Percentiles rank a stretch among this genome's conserved stretches.
phyloP scores from a whole-genome alignment of 1,140 invertebrate species.

The Condylostylus longicornis region DNA sequence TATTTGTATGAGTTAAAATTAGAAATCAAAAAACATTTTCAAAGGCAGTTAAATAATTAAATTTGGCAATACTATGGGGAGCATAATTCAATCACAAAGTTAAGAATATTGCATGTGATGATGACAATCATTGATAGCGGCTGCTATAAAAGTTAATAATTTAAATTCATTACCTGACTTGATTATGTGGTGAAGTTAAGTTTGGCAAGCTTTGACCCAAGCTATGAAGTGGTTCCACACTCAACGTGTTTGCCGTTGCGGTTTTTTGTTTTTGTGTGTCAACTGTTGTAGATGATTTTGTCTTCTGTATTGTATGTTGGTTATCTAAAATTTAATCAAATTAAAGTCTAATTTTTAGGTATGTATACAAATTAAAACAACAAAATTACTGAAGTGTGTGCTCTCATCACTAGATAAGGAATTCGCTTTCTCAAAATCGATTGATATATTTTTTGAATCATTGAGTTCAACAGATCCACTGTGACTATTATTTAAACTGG shows the following conservation, averaged over 20 bases:
- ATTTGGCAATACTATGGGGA: no score
- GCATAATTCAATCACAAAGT: no score
- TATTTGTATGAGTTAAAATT: no score
- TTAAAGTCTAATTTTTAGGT: no score
- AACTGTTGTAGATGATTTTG: constrained; percentile 19
- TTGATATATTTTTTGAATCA: constrained; percentile 37
- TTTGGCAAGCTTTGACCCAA: constrained; percentile 60
- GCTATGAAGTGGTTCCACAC: constrained; percentile 51
- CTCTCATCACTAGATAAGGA: constrained; percentile 39
- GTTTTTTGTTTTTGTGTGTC: constrained; percentile 28
- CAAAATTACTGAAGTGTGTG: constrained; percentile 21
- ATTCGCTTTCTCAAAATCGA: constrained; percentile 37
- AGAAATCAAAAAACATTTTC: no score
- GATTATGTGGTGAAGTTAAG: constrained; percentile 34
- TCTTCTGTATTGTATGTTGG: no score
- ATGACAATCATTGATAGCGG: no score
- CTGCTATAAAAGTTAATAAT: no score
- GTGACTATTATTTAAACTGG: constrained; percentile 48
- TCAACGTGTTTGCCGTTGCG: constrained; percentile 51
- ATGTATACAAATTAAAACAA: neutral
- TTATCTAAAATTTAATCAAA: no score
- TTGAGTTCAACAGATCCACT: constrained; percentile 64
- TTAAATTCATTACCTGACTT: constrained; percentile 9
- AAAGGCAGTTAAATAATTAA: no score
- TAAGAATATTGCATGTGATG: no score